Evolutionary conservation across 2,113 vertebrate species (phyloP), one percentile per base, ranked within the genome.

Genomic region (Anseranas semipalmata): DNA sequence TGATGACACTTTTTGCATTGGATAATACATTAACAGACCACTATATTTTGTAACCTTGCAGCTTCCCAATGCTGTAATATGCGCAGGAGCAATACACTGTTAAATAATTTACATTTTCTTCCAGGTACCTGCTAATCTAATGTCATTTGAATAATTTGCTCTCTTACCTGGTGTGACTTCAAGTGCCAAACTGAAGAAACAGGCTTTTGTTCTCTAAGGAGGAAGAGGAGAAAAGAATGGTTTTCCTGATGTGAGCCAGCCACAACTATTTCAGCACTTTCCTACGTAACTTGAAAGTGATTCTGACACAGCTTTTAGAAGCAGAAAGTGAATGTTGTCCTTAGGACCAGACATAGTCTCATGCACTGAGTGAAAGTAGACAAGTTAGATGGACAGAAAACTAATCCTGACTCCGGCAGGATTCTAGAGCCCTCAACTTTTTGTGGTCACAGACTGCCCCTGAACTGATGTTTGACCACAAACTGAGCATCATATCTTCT

Each of bases 51-150:
- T 87, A 63, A 73, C 27, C 27, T 81, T 46, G 50, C 10, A 12
- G 15, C 65, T 86, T 89, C 30, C 32, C 62, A 33, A 5, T 65
- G 78, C 41, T 6, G 1, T 65, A 39, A 55, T 43, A 59, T 68
- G 39, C 32, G 74, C 27, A 67, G 58, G 35, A 67, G 32, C 45
- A 28, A 50, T 85, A n/a, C 56, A 52, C 39, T 79, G 85, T 43
- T 87, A 58, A 92, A 43, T 78, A 77, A 77, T 85, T 82, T 76
- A 50, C 89, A 79, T 98, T 75, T 93, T 97, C 68, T 98, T 97
- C 83, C 95, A 99, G 99, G 98, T 99, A 97, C 99, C 99, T 97
- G 98, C 99, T 82, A 99, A 99, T 98, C 98, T 99, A 96, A 99
- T 99, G 99, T 99, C 99, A 52, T 99, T 99, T 33, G 99, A 99